These are phyloP conservation scores for Lagodon rhomboides DNA, from an alignment of 2,797 vertebrate genomes.

Conservation along the genomic window DNA sequence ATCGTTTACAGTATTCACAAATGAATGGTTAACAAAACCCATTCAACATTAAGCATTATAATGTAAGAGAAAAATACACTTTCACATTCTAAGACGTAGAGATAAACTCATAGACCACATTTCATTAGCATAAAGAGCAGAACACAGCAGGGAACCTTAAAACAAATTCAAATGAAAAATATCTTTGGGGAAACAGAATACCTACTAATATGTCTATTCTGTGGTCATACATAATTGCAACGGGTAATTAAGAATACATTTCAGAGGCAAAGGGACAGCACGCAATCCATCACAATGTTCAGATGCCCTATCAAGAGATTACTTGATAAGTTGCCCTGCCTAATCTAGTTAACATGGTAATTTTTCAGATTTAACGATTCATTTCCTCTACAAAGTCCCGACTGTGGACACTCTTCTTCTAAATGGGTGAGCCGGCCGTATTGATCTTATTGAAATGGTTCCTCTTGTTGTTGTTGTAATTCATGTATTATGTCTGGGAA, in stretches of 20 bases:
- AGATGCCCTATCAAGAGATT: conserved; percentile 84
- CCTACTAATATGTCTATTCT: conserved; percentile 60
- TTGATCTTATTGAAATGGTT: conserved; percentile 40
- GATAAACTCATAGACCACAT: background rate
- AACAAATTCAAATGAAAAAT: conserved; percentile 59
- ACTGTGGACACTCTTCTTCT: conserved; percentile 38
- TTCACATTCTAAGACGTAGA: background rate
- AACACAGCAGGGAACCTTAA: background rate
- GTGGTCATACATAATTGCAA: conserved; percentile 72
- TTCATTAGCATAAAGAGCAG: conserved; percentile 16
- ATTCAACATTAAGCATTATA: background rate
- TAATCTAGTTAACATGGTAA: conserved; percentile 83
- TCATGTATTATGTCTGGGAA: background rate
- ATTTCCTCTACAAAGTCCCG: conserved; percentile 69
- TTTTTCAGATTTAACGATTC: conserved; percentile 84
- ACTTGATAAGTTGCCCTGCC: conserved; percentile 84
- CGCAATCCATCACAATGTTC: conserved; percentile 81
- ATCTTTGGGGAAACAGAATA: conserved; percentile 55
- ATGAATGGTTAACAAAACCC: background rate
- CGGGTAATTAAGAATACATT: conserved; percentile 80
- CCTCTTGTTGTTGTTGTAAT: conserved; percentile 4
- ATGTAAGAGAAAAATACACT: background rate
- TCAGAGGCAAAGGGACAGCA: conserved; percentile 61
- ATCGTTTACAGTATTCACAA: background rate
- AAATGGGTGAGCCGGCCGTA: conserved; percentile 29